Conservation (phyloP, 2,113 vertebrate genomes). For the Falcunculus frontatus region DNA sequence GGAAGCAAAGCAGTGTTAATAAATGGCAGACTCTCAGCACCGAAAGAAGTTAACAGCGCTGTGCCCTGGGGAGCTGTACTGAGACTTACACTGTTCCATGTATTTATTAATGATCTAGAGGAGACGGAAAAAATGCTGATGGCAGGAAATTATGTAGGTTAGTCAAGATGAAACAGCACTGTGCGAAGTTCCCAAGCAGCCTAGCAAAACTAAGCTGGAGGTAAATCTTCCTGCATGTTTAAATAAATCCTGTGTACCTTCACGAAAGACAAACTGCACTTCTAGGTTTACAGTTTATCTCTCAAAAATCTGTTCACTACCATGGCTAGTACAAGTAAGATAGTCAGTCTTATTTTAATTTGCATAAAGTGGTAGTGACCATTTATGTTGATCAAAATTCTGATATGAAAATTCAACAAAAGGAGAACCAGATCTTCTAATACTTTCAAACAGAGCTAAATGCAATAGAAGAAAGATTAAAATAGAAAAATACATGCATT, state of each 20-base stretch:
- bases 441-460: background rate
- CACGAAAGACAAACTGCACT: background rate
- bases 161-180: constrained; percentile 34
- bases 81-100: background rate
- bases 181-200: background rate
- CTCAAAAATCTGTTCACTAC: background rate
- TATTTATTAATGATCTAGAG: constrained; percentile 37
- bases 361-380: background rate
- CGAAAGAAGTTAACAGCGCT: background rate
- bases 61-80: background rate
- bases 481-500: background rate
- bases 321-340: background rate
- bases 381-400: background rate
- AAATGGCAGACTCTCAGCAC: background rate
- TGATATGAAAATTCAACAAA: background rate
- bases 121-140: constrained; percentile 36
- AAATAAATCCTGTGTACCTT: background rate
- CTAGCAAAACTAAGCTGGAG: constrained; percentile 8
- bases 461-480: background rate
- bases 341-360: background rate
- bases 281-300: background rate
- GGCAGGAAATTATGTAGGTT: constrained; percentile 44
- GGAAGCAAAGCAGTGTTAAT: background rate
- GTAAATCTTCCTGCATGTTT: background rate
- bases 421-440: background rate